Percentiles rank a stretch among this genome's conserved stretches.
Conservation (phyloP, 2,797 vertebrate genomes). For the Lithobates pipiens region DNA sequence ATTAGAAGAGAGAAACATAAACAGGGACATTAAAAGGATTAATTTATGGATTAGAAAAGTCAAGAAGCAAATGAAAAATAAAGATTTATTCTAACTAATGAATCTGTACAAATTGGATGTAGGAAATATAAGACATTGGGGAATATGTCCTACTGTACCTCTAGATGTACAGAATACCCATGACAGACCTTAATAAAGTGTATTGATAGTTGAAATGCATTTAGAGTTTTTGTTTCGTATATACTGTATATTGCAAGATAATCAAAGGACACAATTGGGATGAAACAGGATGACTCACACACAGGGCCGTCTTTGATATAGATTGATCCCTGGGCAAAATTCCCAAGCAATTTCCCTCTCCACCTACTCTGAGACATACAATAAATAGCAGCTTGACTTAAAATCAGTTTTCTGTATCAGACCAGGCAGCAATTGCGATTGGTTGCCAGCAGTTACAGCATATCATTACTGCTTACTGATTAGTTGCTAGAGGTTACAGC, state of each 20-base stretch:
- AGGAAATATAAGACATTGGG: slow-evolving; percentile 5
- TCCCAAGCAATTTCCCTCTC: no score
- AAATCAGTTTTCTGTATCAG: no score
- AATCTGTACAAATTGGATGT: slow-evolving; percentile 16
- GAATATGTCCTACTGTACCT: slow-evolving; percentile 9
- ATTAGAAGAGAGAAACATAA: slow-evolving; percentile 39
- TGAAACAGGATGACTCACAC: slow-evolving; percentile 23
- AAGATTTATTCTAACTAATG: slow-evolving; percentile 36
- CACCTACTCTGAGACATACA: no score
- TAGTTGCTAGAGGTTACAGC: no score
- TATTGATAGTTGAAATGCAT: not conserved
- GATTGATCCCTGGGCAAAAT: no score
- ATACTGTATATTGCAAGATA: not conserved
- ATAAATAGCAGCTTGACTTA: no score
- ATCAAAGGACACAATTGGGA: slow-evolving; percentile 18
- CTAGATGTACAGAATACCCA: not conserved
- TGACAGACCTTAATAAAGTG: slow-evolving; percentile 11
- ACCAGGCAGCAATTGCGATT: no score
- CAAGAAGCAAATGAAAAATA: slow-evolving; percentile 41
- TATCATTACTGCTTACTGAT: no score
- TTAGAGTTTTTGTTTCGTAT: not conserved
- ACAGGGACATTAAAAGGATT: slow-evolving; percentile 47
- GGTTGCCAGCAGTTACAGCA: no score
- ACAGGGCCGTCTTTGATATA: no score
- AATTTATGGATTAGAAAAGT: slow-evolving; percentile 40